Evolutionary conservation across 53 echinoderm and acorn worm species (phyloP), one percentile per base, ranked within the genome.

Genomic region (Pentamera pediparva): DNA sequence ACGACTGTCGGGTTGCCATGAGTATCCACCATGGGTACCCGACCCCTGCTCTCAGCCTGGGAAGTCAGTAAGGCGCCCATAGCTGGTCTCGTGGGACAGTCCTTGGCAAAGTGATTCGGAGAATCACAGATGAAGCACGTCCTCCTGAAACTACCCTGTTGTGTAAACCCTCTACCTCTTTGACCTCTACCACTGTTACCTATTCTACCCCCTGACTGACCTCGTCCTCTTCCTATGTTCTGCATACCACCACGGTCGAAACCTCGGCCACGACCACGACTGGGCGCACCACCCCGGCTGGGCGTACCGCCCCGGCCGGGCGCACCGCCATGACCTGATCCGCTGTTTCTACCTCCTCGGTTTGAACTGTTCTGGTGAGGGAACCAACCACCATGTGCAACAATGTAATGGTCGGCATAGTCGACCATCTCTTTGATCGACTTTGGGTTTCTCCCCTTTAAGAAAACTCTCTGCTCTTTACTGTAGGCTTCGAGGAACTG

Each of bases 311-410:
- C 56, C 0, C 45, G 12, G 12, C 45, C 45, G 18, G 12, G 12
- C 9, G 9, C 17, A 10, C 56, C 18, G 10, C 22, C 22, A n/a
- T 56, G 56, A n/a, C 56, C 24, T 15, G 10, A 10, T 21, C 17
- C 22, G 10, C 1, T 9, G 10, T 24, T 24, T 56, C 24, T 15
- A n/a, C 56, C 56, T 56, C 17, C 56, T n/a, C 56, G 56, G 22
- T 21, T 56, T 56, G 24, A 21, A 56, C 22, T 39, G 12, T 25
- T 39, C 27, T 40, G 47, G 24, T 56, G 17, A 56, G 56, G 56
- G 33, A 17, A 62, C 74, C 61, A 78, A 50, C 69, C 55, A 19
- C 69, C 69, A 70, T 78, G 79, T 8, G 79, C 79, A 9, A 70
- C 69, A 24, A 52, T 52, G 52, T 78, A 78, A 11, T 54, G 51